phyloP scores from a whole-genome alignment of 2,113 vertebrate species.

The Eleginops maclovinus region DNA sequence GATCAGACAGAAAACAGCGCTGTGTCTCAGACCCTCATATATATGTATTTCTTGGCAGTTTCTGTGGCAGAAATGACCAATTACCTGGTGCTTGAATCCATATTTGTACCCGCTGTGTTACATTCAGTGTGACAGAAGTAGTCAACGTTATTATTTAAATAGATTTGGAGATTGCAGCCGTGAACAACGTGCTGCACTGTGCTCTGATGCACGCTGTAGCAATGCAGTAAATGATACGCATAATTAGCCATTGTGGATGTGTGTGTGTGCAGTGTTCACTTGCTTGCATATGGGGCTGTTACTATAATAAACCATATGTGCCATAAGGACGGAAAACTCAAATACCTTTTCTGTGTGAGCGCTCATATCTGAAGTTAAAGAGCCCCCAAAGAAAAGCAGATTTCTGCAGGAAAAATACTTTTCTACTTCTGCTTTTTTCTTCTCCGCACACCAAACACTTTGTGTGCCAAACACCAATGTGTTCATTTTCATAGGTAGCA shows the following conservation, averaged over 20 bases:
- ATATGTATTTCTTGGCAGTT: constrained; percentile 17
- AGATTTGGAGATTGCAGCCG: background rate
- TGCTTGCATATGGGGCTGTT: background rate
- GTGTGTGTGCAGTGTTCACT: background rate
- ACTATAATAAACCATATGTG: constrained; percentile 18
- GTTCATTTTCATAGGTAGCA: no score
- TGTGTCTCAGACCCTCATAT: constrained; percentile 23
- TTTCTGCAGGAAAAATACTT: no score
- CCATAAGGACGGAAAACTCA: background rate
- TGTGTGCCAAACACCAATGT: no score
- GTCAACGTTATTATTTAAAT: background rate
- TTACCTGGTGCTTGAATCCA: constrained; percentile 9
- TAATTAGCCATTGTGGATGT: background rate
- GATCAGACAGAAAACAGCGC: constrained; percentile 23
- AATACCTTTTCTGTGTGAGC: background rate
- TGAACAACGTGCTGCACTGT: constrained; percentile 1
- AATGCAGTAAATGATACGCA: constrained; percentile 9
- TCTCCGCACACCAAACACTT: no score
- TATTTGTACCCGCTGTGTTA: background rate
- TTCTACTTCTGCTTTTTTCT: no score
- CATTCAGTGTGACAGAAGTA: background rate
- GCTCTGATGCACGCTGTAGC: constrained; percentile 4
- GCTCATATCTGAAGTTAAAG: constrained; percentile 20
- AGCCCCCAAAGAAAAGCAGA: background rate
- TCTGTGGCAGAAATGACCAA: constrained; percentile 10